Evolutionary conservation across 2,797 vertebrate genomes (phyloP).

Genomic region (Leptatherina wallacei): DNA sequence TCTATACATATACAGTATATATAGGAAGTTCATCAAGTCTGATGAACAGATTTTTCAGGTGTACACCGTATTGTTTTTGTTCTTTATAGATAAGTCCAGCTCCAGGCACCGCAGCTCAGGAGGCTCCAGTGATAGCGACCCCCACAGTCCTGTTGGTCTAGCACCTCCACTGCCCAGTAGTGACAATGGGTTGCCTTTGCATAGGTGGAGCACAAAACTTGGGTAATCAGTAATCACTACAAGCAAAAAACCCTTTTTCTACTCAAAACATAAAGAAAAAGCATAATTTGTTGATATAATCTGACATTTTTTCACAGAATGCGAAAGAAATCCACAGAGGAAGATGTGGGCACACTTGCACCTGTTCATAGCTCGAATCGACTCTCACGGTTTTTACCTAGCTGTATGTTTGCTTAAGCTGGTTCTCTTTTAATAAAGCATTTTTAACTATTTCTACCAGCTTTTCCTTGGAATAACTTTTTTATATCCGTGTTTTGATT

Average conservation of each 20-base stretch:
- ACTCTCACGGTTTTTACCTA: conserved; percentile 89
- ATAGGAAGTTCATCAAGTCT: no score
- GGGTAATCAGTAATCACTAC: conserved; percentile 64
- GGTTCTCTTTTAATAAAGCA: background rate
- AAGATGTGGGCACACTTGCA: conserved; percentile 63
- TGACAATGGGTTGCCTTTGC: conserved; percentile 74
- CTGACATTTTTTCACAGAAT: conserved; percentile 63
- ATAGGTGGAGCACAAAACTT: conserved; percentile 79
- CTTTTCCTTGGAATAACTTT: background rate
- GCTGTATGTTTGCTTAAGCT: conserved; percentile 78
- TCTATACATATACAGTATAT: no score
- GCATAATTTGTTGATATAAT: background rate
- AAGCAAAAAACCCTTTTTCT: background rate
- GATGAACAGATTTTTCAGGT: background rate
- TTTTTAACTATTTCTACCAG: background rate
- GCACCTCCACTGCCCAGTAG: conserved; percentile 68
- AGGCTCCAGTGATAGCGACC: conserved; percentile 77
- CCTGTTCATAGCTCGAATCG: conserved; percentile 79
- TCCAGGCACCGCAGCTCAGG: conserved; percentile 77
- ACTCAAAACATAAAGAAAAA: background rate
- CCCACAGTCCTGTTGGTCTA: conserved; percentile 80
- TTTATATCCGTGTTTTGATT: background rate
- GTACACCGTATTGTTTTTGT: conserved; percentile 14
- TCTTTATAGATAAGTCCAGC: conserved; percentile 75
- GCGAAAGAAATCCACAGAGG: conserved; percentile 83